Base-by-base conservation (phyloP, 2,113 vertebrate genomes). In the Argyrosomus japonicus region DNA sequence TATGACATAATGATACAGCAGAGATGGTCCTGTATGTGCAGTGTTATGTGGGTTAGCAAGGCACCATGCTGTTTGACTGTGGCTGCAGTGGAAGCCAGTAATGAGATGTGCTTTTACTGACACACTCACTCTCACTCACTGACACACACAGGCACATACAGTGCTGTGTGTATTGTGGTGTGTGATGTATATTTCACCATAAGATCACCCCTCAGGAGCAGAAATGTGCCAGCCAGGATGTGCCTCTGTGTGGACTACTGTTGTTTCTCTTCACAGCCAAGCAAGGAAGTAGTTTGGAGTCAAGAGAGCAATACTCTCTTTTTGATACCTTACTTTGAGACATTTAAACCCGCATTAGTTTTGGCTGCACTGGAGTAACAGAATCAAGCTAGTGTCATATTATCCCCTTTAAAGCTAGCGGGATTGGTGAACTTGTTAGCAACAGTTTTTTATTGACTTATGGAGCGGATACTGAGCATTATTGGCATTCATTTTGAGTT, bases 161-260 rank as follows among this genome's bases (percentile, higher is more conserved):
- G 83, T 14, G 25, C 81, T 76, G 75, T 65, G 68, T 51, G 64
- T 29, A 9, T 71, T 71, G 73, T 23, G 53, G 9, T 43, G 47
- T 81, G 67, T 83, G 77, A 86, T 89, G 65, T 77, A 87, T 87
- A 87, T 89, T 91, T 89, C 60, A 86, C 68, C 17, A 62, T 60
- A 29, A 63, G 40, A 18, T 50, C 54, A 5, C 50, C 61, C 72
- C n/a, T 76, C 48, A 14, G 25, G 64, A 79, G 70, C 48, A 79
- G 58, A 64, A 45, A 65, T 69, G 36, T 56, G 47, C 71, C 64
- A 47, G 58, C 9, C 65, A 81, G 56, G 79, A 78, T 13, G 60
- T 75, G 77, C 47, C n/a, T 5, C 72, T 45, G 40, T 40, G n/a
- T n/a, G 17, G 21, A 8, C 18, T 48, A 5, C 51, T 69, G 23